Evolutionary conservation across 2,113 vertebrate genomes (phyloP), one percentile per base, ranked within the genome.

Genomic region (Rousettus leschenaultii): DNA sequence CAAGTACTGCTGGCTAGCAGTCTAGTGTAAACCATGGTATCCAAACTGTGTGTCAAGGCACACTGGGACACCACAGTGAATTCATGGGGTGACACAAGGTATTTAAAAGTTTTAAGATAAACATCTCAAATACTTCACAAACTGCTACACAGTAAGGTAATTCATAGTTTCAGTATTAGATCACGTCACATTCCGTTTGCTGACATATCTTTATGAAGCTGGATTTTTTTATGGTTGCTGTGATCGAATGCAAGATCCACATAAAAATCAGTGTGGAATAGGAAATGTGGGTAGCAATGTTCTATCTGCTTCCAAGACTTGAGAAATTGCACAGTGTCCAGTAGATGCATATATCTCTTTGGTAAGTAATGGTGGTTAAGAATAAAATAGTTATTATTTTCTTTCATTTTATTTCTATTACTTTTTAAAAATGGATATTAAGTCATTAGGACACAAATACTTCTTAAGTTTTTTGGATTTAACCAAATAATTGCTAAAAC

Each of bases 151-250:
- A 24, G 15, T 48, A 16, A 48, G 18, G 16, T 78, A 65, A 19
- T 77, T 82, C 6, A 18, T 0, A 43, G 70, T 48, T 78, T 85
- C 28, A 80, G 53, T 7, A 75, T 94, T 38, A 83, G 7, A 79
- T 53, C 3, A 24, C 48, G 26, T 66, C 57, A 22, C 28, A 84
- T 57, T 84, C 13, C 53, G 93, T 90, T 75, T 53, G 3, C n/a
- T 71, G 51, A 91, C n/a, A 48, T 45, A 68, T 59, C 45, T 95
- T 86, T 92, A n/a, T 45, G 12, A 95, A 93, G n/a, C 38, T 80
- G 40, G n/a, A 24, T n/a, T 95, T 95, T 83, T 78, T 94, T 79
- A 53, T 86, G 33, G n/a, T 24, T 53, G 10, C 30, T 70, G 7
- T 86, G 33, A 40, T 78, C 5, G 33, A 85, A 73, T 35, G 35